Percentiles rank a stretch among this genome's conserved stretches.
phyloP scores from a whole-genome alignment of 2,113 vertebrate species.

The Gambusia affinis region DNA sequence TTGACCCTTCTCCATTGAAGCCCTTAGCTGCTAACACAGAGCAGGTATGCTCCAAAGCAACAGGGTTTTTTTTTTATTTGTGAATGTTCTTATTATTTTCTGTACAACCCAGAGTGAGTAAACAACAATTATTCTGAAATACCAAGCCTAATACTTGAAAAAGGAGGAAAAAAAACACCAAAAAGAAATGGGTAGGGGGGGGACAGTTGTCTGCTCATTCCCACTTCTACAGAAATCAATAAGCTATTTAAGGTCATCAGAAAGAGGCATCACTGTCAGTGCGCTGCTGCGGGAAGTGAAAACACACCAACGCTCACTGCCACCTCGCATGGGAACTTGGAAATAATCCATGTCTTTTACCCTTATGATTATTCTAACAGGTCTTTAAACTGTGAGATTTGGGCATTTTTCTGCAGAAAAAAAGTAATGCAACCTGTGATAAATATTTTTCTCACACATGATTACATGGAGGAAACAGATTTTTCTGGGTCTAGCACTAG shows the following conservation, averaged over 20 bases:
- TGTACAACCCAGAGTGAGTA: conserved; percentile 46
- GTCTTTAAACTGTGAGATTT: conserved; percentile 1
- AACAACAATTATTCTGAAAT: conserved; percentile 59
- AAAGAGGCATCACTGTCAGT: conserved; percentile 53
- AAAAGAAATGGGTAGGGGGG: conserved; percentile 31
- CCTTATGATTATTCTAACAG: background rate
- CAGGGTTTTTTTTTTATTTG: conserved; percentile 28
- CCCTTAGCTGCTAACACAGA: conserved; percentile 25
- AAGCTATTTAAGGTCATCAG: conserved; percentile 73
- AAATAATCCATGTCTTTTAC: conserved; percentile 11
- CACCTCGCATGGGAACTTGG: background rate
- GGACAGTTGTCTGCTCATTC: conserved; percentile 36
- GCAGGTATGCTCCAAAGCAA: conserved; percentile 19
- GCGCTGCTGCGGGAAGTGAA: conserved; percentile 36
- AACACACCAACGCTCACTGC: conserved; percentile 9
- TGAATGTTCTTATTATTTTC: conserved; percentile 29
- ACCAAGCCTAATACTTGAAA: conserved; percentile 44
- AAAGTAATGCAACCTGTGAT: background rate
- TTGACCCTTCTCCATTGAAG: conserved; percentile 51
- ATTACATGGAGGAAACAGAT: background rate
- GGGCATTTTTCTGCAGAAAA: background rate
- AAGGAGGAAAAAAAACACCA: conserved; percentile 35
- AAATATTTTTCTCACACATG: background rate
- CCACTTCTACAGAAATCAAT: conserved; percentile 72
- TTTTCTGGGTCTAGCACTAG: background rate